These are phyloP conservation scores for Platerodrilus igneus DNA, from an alignment of 2,888 invertebrate genomes.

Conservation along the genomic window DNA sequence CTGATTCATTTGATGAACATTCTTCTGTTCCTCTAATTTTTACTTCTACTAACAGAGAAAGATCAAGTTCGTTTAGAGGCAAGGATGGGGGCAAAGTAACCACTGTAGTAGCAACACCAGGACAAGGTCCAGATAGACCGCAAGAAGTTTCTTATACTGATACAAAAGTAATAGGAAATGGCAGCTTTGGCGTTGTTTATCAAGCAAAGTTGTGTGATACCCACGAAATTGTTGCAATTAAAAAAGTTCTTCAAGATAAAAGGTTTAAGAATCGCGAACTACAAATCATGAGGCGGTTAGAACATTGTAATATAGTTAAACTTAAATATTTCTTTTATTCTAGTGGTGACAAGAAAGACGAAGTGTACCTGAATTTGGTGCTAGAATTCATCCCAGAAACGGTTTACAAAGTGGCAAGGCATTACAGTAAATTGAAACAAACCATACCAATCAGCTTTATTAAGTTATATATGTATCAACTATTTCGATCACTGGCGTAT, in stretches of 20 bases:
- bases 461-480: conserved; percentile 99
- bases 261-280: conserved; percentile 99
- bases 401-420: conserved; percentile 99
- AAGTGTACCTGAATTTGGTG: conserved; percentile 99
- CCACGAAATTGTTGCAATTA: conserved; percentile 97
- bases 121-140: conserved; percentile 94
- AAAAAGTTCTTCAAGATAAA: conserved; percentile 99
- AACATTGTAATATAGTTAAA: conserved; percentile 99
- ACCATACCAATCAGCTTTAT: conserved; percentile 99
- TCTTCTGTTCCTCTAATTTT: too few species aligned
- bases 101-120: conserved; percentile 97
- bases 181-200: conserved; percentile 99
- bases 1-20: too few species aligned
- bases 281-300: conserved; percentile 99
- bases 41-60: too few species aligned
- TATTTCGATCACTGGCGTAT: conserved; percentile 98
- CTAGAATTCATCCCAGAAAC: conserved; percentile 99
- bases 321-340: conserved; percentile 99
- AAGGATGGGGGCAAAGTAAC: conserved; percentile 97
- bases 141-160: conserved; percentile 99
- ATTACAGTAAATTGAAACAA: conserved; percentile 99
- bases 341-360: conserved; percentile 99
- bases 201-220: conserved; percentile 97
- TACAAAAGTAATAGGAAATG: conserved; percentile 99
- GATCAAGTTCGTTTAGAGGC: too few species aligned